A percentile compares a stretch with the other conserved stretches of the same genome.
These are phyloP conservation scores for Bedellia somnulentella DNA, from an alignment of 2,888 invertebrate species.

Conservation along the genomic window DNA sequence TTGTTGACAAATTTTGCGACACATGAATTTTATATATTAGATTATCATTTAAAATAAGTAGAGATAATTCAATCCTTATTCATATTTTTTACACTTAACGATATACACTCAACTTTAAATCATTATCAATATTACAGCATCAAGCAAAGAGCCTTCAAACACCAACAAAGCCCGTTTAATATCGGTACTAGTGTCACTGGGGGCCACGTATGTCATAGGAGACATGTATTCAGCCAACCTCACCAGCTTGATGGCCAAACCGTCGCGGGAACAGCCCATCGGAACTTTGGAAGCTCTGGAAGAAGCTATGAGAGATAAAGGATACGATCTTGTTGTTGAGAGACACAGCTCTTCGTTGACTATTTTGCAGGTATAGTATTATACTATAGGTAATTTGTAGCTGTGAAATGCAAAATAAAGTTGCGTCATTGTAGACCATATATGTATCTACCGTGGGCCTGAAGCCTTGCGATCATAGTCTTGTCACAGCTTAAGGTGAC, in stretches of 20 bases:
- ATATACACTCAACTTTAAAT: too few relatives aligned
- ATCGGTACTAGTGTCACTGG: constrained; percentile 70
- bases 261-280: constrained; percentile 71
- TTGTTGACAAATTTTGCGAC: too few relatives aligned
- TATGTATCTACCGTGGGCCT: too few relatives aligned
- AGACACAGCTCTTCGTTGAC: constrained; percentile 72
- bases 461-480: too few relatives aligned
- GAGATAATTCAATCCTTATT: too few relatives aligned
- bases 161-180: constrained; percentile 69
- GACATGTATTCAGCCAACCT: constrained; percentile 80
- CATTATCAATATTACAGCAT: constrained; percentile 31
- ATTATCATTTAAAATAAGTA: too few relatives aligned
- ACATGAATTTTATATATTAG: too few relatives aligned
- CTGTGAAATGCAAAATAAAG: constrained; percentile 6
- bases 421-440: too few relatives aligned
- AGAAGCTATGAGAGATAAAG: constrained; percentile 64
- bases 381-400: too few relatives aligned
- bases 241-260: constrained; percentile 72
- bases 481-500: too few relatives aligned
- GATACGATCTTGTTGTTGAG: constrained; percentile 71
- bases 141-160: constrained; percentile 62
- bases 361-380: constrained; percentile 68
- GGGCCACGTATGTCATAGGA: constrained; percentile 75
- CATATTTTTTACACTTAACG: too few relatives aligned
- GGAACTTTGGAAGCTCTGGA: constrained; percentile 67